These are phyloP conservation scores for Ischnus inquisitorius DNA, from an alignment of 2,888 invertebrate species.

Conservation along the genomic window DNA sequence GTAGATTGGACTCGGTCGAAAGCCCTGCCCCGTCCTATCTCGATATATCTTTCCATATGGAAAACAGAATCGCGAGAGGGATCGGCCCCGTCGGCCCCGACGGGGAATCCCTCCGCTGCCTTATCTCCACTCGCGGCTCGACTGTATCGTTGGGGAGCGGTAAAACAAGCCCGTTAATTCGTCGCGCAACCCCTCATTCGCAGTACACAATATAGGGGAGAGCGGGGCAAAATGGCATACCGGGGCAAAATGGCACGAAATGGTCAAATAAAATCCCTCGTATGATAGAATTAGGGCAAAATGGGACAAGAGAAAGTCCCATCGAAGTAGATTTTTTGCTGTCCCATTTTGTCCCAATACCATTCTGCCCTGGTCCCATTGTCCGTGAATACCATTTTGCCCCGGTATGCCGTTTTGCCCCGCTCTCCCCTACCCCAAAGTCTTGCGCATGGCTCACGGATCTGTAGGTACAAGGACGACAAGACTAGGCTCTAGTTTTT, in stretches of 20 bases:
- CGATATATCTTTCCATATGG: constrained; percentile 45
- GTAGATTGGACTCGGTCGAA: neutral
- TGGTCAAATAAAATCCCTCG: no score
- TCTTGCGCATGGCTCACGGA: neutral
- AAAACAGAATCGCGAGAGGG: constrained; percentile 44
- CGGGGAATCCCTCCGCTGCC: constrained; percentile 32
- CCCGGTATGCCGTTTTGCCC: no score
- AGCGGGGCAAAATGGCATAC: no score
- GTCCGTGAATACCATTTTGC: no score
- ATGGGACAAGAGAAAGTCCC: no score
- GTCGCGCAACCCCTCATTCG: constrained; percentile 58
- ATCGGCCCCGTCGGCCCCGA: neutral
- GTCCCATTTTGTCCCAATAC: no score
- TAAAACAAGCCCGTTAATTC: constrained; percentile 84
- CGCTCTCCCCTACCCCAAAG: no score
- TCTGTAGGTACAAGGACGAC: constrained; percentile 23
- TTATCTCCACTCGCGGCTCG: constrained; percentile 68
- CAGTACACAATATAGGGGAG: neutral
- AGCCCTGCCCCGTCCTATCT: constrained; percentile 25
- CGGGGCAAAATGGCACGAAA: no score
- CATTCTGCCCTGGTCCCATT: no score
- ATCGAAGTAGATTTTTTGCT: no score
- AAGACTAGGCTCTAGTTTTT: neutral
- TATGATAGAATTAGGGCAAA: no score
- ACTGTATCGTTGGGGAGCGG: constrained; percentile 68